Percentiles rank a stretch among this genome's conserved stretches.
phyloP scores from a whole-genome alignment of 2,797 vertebrate genomes.

The Salmo trutta region DNA sequence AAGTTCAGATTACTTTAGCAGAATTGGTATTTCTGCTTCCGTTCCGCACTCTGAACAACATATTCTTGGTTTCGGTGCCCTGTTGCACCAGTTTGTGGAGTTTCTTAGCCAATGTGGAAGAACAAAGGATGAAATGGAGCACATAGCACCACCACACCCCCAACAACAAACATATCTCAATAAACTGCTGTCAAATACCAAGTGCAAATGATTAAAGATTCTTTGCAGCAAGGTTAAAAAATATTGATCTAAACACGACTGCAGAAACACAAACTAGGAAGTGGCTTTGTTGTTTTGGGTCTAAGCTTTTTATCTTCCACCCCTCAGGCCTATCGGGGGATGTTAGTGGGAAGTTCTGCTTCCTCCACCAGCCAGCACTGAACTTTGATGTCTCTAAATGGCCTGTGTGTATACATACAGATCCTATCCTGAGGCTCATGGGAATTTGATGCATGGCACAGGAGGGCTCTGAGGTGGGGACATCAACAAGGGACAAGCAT shows the following conservation, averaged over 20 bases:
- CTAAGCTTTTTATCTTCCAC: slow-evolving; percentile 75
- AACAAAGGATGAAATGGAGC: slow-evolving; percentile 33
- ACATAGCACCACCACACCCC: slow-evolving; percentile 22
- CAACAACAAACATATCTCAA: slow-evolving; percentile 37
- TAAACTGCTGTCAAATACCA: slow-evolving; percentile 47
- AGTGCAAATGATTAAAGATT: slow-evolving; percentile 65
- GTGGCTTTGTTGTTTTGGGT: slow-evolving; percentile 68
- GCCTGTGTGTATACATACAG: slow-evolving; percentile 58
- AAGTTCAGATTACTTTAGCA: slow-evolving; percentile 47
- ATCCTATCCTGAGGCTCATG: slow-evolving; percentile 56
- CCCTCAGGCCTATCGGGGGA: slow-evolving; percentile 69
- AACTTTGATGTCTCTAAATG: slow-evolving; percentile 77
- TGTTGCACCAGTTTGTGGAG: neutral
- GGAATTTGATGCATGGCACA: slow-evolving; percentile 29
- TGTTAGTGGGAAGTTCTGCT: slow-evolving; percentile 70
- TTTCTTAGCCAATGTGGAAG: neutral
- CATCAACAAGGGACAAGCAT: neutral
- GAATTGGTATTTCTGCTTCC: slow-evolving; percentile 25
- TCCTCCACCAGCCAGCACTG: slow-evolving; percentile 63
- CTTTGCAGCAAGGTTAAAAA: slow-evolving; percentile 72
- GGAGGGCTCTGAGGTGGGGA: slow-evolving; percentile 24
- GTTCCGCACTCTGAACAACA: neutral
- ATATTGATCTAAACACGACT: slow-evolving; percentile 70
- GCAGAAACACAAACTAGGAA: slow-evolving; percentile 52
- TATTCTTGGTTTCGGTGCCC: neutral